These are phyloP conservation scores for Pyrgilauda ruficollis DNA, from an alignment of 2,113 vertebrate genomes.

Conservation along the genomic window DNA sequence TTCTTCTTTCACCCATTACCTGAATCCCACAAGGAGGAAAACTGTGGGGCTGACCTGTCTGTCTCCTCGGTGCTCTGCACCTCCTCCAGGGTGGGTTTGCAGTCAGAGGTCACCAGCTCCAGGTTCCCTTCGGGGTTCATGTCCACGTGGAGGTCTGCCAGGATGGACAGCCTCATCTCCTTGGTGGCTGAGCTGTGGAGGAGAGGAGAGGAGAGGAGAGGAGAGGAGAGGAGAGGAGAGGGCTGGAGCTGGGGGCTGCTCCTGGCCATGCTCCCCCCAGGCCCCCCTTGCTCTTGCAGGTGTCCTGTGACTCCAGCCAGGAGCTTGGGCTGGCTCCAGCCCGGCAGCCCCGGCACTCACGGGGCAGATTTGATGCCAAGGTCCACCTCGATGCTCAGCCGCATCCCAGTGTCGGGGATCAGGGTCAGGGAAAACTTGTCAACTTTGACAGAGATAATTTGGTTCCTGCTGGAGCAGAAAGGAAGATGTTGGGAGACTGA, in stretches of 20 bases:
- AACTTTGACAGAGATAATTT: background rate
- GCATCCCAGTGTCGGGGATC: background rate
- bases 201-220: background rate
- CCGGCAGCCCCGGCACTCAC: background rate
- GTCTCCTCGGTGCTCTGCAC: background rate
- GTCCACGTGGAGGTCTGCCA: background rate
- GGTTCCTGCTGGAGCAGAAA: background rate
- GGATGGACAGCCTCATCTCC: background rate
- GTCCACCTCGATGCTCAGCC: background rate
- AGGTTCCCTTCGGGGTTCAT: slow-evolving; percentile 28
- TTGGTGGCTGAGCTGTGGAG: background rate
- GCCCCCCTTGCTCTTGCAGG: background rate
- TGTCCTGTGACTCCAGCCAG: accelerated
- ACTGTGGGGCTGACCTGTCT: background rate
- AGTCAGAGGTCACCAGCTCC: slow-evolving; percentile 21
- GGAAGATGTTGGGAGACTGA: background rate
- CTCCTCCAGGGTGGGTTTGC: slow-evolving; percentile 7
- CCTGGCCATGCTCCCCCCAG: accelerated
- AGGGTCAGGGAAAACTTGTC: background rate
- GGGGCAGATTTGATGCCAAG: background rate
- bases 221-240: background rate
- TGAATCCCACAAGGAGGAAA: background rate
- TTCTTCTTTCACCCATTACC: background rate
- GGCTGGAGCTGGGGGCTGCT: background rate
- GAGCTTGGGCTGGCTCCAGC: background rate